Conservation (phyloP, 2,797 vertebrate genomes). For the Eupleurogrammus muticus region DNA sequence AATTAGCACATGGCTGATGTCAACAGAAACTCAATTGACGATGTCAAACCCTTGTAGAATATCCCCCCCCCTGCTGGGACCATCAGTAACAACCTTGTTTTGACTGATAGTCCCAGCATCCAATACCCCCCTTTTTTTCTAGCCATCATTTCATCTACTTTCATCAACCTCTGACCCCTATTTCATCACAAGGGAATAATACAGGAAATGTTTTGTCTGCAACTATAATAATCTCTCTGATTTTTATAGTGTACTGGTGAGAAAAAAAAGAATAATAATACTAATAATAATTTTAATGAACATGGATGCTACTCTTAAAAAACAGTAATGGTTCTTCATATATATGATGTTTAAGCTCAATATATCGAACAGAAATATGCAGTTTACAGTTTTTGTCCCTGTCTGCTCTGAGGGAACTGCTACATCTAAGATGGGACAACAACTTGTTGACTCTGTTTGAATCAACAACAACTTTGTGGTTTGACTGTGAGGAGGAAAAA, state of each 20-base stretch:
- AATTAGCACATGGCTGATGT: not conserved
- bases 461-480: constrained; percentile 29
- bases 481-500: constrained; percentile 35
- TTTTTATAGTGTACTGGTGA: not conserved
- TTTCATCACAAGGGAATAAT: constrained; percentile 15
- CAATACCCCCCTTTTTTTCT: not conserved
- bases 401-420: constrained; percentile 4
- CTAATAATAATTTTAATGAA: not conserved
- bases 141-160: constrained; percentile 13
- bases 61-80: no score
- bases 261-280: not conserved
- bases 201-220: constrained; percentile 13
- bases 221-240: constrained; percentile 15
- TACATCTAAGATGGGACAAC: constrained; percentile 21
- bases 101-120: not conserved
- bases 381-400: not conserved
- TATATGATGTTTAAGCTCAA: not conserved
- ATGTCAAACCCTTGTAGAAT: not conserved
- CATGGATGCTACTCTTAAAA: not conserved
- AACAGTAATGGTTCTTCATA: not conserved
- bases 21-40: no score
- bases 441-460: constrained; percentile 37
- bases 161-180: constrained; percentile 18
- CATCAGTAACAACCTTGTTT: constrained; percentile 11
- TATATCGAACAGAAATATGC: not conserved